A percentile compares a stretch with the other conserved stretches of the same genome.
These are phyloP conservation scores for Darevskia nairensis DNA, from an alignment of 2,797 vertebrate species.

Conservation along the genomic window DNA sequence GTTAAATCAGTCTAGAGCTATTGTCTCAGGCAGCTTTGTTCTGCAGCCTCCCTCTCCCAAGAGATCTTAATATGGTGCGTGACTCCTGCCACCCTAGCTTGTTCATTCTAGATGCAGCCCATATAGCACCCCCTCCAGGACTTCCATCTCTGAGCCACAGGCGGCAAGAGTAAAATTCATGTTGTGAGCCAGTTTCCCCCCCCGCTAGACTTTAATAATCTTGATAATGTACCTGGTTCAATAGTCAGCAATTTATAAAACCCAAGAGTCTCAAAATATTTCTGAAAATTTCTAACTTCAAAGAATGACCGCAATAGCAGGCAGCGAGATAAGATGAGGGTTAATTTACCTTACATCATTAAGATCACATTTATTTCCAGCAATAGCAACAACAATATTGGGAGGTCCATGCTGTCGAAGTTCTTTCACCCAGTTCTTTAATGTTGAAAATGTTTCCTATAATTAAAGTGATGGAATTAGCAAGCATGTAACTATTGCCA, in stretches of 20 bases:
- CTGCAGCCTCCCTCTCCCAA: not conserved
- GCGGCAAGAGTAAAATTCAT: not conserved
- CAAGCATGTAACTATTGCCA: not conserved
- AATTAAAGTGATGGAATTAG: slow-evolving; percentile 11
- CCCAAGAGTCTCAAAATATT: not conserved
- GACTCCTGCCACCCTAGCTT: not conserved
- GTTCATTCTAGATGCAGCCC: not conserved
- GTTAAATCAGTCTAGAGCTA: not conserved
- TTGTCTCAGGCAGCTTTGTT: not conserved
- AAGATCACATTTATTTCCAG: slow-evolving; percentile 98
- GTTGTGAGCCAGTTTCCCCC: not conserved
- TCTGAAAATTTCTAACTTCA: not conserved
- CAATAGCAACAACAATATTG: slow-evolving; percentile 97
- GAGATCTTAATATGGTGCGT: not conserved
- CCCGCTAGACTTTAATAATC: not conserved
- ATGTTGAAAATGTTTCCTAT: slow-evolving; percentile 94
- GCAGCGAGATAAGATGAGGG: not conserved
- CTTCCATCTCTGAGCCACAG: not conserved
- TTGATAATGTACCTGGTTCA: not conserved
- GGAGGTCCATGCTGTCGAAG: slow-evolving; percentile 96
- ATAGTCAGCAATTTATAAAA: not conserved
- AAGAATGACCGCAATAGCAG: not conserved
- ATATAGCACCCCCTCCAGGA: not conserved
- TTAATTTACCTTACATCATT: slow-evolving; percentile 89
- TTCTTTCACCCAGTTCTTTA: slow-evolving; percentile 99